Percentiles rank a stretch among this genome's conserved stretches.
Evolutionary conservation across 2,797 vertebrate species (phyloP).

Genomic region (Schizothorax lantsangensis): DNA sequence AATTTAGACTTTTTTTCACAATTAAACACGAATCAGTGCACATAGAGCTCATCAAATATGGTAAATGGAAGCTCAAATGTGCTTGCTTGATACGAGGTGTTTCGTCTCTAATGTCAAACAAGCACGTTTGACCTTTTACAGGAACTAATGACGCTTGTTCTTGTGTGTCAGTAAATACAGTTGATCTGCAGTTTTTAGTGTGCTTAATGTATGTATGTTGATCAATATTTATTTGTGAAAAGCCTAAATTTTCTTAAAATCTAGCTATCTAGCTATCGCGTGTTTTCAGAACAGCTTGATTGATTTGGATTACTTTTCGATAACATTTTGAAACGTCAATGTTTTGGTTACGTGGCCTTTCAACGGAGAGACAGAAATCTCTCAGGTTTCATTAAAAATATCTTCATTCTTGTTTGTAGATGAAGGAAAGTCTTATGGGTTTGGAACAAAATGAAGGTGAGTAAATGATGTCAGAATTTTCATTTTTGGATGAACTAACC

Average conservation of each 20-base stretch:
- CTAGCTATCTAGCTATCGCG: not conserved
- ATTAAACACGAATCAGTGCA: not conserved
- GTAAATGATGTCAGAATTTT: constrained; percentile 13
- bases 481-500: not conserved
- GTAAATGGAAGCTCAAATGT: not conserved
- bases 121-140: not conserved
- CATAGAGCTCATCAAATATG: not conserved
- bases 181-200: not conserved
- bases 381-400: constrained; percentile 6
- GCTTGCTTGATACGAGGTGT: not conserved
- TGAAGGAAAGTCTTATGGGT: not conserved
- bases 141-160: not conserved
- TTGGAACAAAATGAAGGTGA: not conserved
- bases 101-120: not conserved
- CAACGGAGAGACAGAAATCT: not conserved
- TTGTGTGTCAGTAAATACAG: not conserved
- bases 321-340: not conserved
- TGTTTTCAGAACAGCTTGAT: not conserved
- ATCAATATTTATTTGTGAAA: too few species aligned
- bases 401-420: not conserved
- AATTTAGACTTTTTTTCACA: not conserved
- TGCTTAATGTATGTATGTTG: not conserved
- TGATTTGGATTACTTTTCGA: not conserved
- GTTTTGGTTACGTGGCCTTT: not conserved
- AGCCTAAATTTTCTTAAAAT: not conserved